These are phyloP conservation scores for Altica lythri DNA, from an alignment of 2,888 invertebrate species.

Conservation along the genomic window DNA sequence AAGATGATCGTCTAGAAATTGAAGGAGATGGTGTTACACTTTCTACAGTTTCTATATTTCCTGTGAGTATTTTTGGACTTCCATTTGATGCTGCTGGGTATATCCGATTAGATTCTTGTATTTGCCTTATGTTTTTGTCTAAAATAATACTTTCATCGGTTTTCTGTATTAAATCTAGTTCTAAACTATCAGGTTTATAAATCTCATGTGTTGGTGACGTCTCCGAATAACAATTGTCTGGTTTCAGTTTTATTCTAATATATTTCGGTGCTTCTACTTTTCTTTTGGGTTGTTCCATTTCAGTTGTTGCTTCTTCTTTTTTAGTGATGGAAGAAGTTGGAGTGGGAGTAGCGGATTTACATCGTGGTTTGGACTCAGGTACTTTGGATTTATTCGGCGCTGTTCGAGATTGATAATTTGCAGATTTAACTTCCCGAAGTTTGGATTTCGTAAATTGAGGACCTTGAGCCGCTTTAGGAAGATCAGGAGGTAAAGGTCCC, in stretches of 20 bases:
- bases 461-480: conserved; percentile 15
- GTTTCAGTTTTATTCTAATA: conserved; percentile 73
- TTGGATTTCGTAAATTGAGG: conserved; percentile 12
- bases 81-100: conserved; percentile 54
- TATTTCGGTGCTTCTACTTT: conserved; percentile 57
- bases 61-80: conserved; percentile 40
- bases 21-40: conserved; percentile 70
- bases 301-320: conserved; percentile 18
- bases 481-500: conserved; percentile 52
- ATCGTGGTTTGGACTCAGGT: conserved; percentile 28
- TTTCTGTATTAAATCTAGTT: conserved; percentile 44
- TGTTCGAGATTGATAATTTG: conserved; percentile 29
- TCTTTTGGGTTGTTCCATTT: too few relatives aligned
- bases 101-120: conserved; percentile 43
- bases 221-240: conserved; percentile 71
- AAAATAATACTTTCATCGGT: conserved; percentile 15
- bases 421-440: conserved; percentile 39
- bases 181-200: conserved; percentile 66
- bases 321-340: conserved; percentile 17
- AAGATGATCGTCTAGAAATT: conserved; percentile 78
- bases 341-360: conserved; percentile 42
- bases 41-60: conserved; percentile 35
- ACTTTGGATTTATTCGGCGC: conserved; percentile 14
- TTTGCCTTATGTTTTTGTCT: conserved; percentile 19
- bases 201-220: conserved; percentile 52